Percentiles rank a stretch among this genome's conserved stretches.
Evolutionary conservation across 1,140 invertebrate genomes (phyloP).

Genomic region (Eupeodes corollae): DNA sequence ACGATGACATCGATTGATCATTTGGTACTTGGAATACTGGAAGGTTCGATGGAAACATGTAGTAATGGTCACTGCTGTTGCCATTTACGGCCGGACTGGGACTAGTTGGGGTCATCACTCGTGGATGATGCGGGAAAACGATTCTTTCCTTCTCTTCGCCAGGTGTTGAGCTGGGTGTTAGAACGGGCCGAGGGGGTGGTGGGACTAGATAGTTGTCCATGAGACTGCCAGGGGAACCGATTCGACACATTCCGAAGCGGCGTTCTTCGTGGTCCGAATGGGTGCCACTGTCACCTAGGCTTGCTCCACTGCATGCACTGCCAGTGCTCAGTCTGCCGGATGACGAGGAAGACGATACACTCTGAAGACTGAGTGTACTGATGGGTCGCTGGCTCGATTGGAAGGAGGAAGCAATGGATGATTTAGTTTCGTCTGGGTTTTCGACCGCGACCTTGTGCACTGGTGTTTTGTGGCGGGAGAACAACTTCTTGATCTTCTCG

Average conservation of each 20-base stretch:
- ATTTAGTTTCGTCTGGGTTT: conserved; percentile 29
- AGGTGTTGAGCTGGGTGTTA: conserved; percentile 30
- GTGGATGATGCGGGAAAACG: conserved; percentile 22
- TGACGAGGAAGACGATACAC: conserved; percentile 60
- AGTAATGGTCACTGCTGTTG: conserved; percentile 26
- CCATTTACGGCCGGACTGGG: conserved; percentile 9
- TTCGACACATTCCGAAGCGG: conserved; percentile 44
- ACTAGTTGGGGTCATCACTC: conserved; percentile 31
- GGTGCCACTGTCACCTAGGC: conserved; percentile 69
- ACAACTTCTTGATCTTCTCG: conserved; percentile 64
- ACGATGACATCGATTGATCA: conserved; percentile 15
- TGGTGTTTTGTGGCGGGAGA: conserved; percentile 46
- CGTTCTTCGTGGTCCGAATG: conserved; percentile 72
- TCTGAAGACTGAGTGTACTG: conserved; percentile 60
- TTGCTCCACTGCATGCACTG: conserved; percentile 60
- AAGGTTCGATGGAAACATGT: conserved; percentile 36
- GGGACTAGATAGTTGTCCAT: conserved; percentile 47
- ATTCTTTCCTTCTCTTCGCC: conserved; percentile 32
- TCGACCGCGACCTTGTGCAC: conserved; percentile 9
- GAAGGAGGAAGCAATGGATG: conserved; percentile 30
- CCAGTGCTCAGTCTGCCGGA: conserved; percentile 67
- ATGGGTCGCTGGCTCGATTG: conserved; percentile 46
- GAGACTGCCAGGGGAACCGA: conserved; percentile 35
- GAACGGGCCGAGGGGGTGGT: conserved; percentile 42
- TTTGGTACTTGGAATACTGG: conserved; percentile 19